Evolutionary conservation across 2,797 vertebrate species (phyloP).

Genomic region (Chrysocyon brachyurus): DNA sequence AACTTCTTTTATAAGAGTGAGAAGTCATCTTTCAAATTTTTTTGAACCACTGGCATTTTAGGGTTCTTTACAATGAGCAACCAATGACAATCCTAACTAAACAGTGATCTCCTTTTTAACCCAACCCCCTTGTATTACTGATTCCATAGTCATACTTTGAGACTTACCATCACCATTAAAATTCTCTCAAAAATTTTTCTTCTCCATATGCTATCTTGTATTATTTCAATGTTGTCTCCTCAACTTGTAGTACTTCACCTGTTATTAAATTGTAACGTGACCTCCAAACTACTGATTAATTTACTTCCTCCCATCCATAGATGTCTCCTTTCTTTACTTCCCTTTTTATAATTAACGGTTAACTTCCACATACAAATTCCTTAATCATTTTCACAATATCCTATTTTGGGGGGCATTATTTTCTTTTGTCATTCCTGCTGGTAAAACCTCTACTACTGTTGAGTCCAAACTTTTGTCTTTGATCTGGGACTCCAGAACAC

Average conservation of each 20-base stretch:
- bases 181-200: neutral
- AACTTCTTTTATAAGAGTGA: neutral
- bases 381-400: neutral
- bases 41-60: neutral
- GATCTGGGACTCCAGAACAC: neutral
- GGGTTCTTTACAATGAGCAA: neutral
- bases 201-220: neutral
- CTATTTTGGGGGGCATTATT: neutral
- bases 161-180: neutral
- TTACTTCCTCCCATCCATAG: neutral
- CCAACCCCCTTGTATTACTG: neutral
- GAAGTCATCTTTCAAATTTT: neutral
- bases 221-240: neutral
- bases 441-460: neutral
- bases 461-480: neutral
- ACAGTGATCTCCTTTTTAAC: neutral
- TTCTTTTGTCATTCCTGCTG: neutral
- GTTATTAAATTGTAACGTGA: neutral
- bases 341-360: neutral
- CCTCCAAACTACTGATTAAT: neutral
- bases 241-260: neutral
- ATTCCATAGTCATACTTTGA: neutral
- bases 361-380: neutral
- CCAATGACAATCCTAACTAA: neutral
- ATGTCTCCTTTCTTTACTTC: neutral